Base-by-base conservation (phyloP, 2,888 invertebrate species). In the Teinopalpus imperialis region DNA sequence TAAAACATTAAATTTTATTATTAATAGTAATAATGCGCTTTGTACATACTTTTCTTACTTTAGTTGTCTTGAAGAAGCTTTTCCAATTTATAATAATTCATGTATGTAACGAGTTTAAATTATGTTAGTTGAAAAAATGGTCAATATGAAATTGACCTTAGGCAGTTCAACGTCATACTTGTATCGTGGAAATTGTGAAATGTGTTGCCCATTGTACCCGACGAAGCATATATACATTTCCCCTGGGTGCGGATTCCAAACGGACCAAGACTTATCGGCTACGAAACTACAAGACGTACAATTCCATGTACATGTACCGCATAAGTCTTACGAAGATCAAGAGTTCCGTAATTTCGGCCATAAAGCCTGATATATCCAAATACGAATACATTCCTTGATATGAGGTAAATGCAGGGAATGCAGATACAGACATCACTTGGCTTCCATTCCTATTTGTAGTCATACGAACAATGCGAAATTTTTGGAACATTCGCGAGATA, bases 201-300 rank as follows among this genome's bases (percentile, higher is more conserved):
- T 49, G 49, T 51, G 49, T 47, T 54, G 54, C 56, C 60, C 58
- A 63, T 67, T 69, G 68, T 69, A 29, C 34, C 29, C 57, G 56
- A 37, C 41, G 31, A 48, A 57, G 61, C 51, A 54, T 61, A 64
- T 71, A 69, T 66, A 66, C 66, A 74, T 72, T 73, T 69, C 70
- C 66, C 68, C 31, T 35, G 63, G 63, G 71, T 47, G 45, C 52
- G 49, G 53, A 56, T 59, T 56, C 60, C 60, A 57, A 53, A 61
- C 61, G 57, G 58, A 56, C 53, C 56, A 48, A 54, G 48, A 54
- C 59, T 57, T 57, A 58, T 55, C 37, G 52, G 56, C 51, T 37
- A 42, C 49, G 44, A 40, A 45, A 35, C 34, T 39, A 31, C 30
- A 18, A 35, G 43, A 30, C 31, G 39, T 46, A 30, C 48, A 48